Base-by-base conservation (phyloP, 1,140 invertebrate species). In the Agrypnia vestita region DNA sequence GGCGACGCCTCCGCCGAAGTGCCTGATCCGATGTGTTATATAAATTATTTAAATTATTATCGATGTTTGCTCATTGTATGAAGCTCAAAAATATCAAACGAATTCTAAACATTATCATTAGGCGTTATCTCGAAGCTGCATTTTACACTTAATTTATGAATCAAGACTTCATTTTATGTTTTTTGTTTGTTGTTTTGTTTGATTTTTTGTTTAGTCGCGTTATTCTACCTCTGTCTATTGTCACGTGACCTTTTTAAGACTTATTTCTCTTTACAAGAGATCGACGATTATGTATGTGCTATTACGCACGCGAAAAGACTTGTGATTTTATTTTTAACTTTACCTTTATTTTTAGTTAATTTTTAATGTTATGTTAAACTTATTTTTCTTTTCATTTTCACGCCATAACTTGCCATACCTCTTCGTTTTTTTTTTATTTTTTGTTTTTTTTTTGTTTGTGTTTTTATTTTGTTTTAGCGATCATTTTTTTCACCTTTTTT, bases 261-360 rank as follows among this genome's bases (percentile, higher is more conserved):
- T 78, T 79, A 71, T 82, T 69, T 82, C 78, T 79, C 69, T 82
- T 76, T 35, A 35, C 47, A 79, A 82, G 81, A 79, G 81, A 62
- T 71, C 35, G 8, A 69, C 59, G 51, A n/a, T 69, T 43, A 47
- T 75, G 73, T 69, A 72, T 76, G 64, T 82, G 78, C 78, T 71
- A 74, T 79, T 51, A 51, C 56, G 78, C 81, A 79, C 74, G 44
- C 25, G 55, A 67, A 71, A 80, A 82, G 81, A 82, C 81, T 82
- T 82, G 81, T 82, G 81, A 82, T 82, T 82, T 77, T 82, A 79
- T 59, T 62, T 82, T 79, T 69, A 64, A 76, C 76, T 79, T 49
- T 78, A 78, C 72, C 69, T 82, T 77, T 82, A 79, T 79, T 79
- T 80, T 69, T 53, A 75, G 43, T 82, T 82, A 59, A 59, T 78